Evolutionary conservation across 2,888 invertebrate genomes (phyloP), one percentile per base, ranked within the genome.

Genomic region (Parnassius smintheus): DNA sequence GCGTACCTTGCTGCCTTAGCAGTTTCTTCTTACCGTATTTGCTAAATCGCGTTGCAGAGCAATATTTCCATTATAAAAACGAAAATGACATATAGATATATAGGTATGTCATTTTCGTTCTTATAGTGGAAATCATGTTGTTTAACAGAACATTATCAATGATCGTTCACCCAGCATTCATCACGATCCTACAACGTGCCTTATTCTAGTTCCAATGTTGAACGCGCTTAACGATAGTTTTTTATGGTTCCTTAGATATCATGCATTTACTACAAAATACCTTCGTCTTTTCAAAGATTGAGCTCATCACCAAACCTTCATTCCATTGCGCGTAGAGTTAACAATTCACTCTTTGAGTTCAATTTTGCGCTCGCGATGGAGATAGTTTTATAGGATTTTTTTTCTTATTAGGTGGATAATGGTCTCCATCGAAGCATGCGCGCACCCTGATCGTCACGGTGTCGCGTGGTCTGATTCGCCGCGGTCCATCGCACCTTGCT

Each of bases 401-500:
- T 13, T 54, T 25, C 46, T 46, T 51, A 53, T 64, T 9, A 13
- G 61, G 64, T 71, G 68, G 66, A 64, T 64, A 64, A 64, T 71
- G 62, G 63, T 63, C 64, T 64, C 67, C 72, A 71, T 74, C 66
- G 75, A 70, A 75, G 79, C 77, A 77, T 77, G 77, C 75, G 78
- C 80, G 85, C 84, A 82, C 82, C 82, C 76, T 75, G 68, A 69
- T 70, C 70, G 89, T 89, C 88, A 88, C 88, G 90, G 82, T 84
- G 86, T 86, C 91, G 88, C 89, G 91, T 88, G 87, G 75, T 79
- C 78, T 66, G 81, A 88, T 88, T 87, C 78, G 80, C 77, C 74
- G 72, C 83, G 86, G 78, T 85, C 81, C 78, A 80, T 68, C 76
- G 91, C 88, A 89, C 91, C 89, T 88, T 89, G 86, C 86, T 82